A percentile compares a stretch with the other conserved stretches of the same genome.
phyloP scores from a whole-genome alignment of 2,113 vertebrate genomes.

The Phainopepla nitens region DNA sequence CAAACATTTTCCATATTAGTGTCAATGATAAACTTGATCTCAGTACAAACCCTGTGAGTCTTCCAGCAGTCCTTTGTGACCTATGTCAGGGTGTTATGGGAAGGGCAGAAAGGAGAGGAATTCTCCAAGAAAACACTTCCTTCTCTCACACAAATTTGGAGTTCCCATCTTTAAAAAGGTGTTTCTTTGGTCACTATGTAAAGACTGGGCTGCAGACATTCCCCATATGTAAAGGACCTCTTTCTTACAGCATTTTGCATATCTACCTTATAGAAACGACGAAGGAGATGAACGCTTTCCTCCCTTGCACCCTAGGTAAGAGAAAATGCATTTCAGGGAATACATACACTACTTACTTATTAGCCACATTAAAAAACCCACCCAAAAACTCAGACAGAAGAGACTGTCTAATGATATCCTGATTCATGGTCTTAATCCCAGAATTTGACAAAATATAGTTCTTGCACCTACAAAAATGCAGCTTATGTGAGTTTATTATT shows the following conservation, averaged over 20 bases:
- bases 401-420: not conserved
- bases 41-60: not conserved
- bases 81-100: fast-evolving
- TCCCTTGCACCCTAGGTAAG: slow-evolving; percentile 87
- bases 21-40: not conserved
- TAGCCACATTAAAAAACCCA: not conserved
- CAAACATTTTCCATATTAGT: not conserved
- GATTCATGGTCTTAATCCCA: not conserved
- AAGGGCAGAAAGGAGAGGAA: not conserved
- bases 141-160: not conserved
- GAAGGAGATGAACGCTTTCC: slow-evolving; percentile 91
- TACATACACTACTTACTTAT: not conserved
- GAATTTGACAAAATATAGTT: not conserved
- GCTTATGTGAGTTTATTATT: not conserved
- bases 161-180: not conserved
- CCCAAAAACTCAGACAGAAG: not conserved
- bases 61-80: not conserved
- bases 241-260: not conserved
- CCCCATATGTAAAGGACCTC: not conserved
- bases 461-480: not conserved
- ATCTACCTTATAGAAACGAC: slow-evolving; percentile 90
- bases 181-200: not conserved
- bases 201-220: not conserved
- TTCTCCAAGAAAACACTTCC: not conserved
- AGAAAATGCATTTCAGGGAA: not conserved